phyloP scores from a whole-genome alignment of 1,140 invertebrate genomes.

The Teleogryllus occipitalis region DNA sequence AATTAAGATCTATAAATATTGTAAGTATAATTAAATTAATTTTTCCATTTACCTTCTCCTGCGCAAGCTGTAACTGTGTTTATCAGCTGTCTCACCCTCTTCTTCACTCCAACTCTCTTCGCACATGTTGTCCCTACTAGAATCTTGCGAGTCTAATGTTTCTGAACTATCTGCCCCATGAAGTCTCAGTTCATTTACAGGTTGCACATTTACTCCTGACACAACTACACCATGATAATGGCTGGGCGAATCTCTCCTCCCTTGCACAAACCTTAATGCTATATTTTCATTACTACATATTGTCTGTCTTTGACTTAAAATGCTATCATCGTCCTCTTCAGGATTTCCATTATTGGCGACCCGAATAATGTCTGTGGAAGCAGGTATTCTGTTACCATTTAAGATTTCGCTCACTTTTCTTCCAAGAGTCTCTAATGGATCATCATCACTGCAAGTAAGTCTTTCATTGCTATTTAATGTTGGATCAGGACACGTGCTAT shows the following conservation, averaged over 20 bases:
- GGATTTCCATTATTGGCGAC: constrained; percentile 12
- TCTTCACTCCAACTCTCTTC: constrained; percentile 35
- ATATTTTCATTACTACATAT: constrained; percentile 13
- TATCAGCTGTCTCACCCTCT: constrained; percentile 31
- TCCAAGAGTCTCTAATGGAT: constrained; percentile 20
- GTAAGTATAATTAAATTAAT: neutral
- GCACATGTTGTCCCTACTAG: constrained; percentile 25
- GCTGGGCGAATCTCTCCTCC: neutral
- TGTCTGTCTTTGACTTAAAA: constrained; percentile 3
- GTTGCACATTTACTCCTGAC: constrained; percentile 9
- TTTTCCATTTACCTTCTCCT: constrained; percentile 25
- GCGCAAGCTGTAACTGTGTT: constrained; percentile 29
- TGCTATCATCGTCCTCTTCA: constrained; percentile 10
- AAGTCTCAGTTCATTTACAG: constrained; percentile 14
- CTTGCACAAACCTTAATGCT: neutral
- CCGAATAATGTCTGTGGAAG: neutral
- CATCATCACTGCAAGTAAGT: constrained; percentile 19
- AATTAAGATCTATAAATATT: neutral
- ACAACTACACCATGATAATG: constrained; percentile 17
- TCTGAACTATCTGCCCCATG: constrained; percentile 25
- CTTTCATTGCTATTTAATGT: constrained; percentile 20
- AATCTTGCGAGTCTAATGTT: constrained; percentile 26
- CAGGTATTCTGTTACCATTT: constrained; percentile 15
- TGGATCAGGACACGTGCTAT: constrained; percentile 14
- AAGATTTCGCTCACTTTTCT: constrained; percentile 22